These are phyloP conservation scores for Corydoras maculifer DNA, from an alignment of 2,113 vertebrate genomes.

Conservation along the genomic window DNA sequence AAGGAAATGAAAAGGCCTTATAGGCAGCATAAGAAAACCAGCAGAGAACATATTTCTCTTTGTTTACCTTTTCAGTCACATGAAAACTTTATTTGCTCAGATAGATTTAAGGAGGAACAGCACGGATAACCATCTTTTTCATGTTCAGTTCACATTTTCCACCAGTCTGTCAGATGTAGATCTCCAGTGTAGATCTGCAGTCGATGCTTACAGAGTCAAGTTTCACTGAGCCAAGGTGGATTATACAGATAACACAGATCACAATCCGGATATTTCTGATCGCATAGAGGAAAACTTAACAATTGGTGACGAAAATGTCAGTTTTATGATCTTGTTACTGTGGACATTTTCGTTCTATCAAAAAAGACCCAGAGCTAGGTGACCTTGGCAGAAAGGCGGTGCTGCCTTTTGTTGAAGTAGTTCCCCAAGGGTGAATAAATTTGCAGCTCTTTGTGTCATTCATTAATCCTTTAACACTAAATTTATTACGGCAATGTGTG, in stretches of 20 bases:
- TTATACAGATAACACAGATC: slow-evolving; percentile 61
- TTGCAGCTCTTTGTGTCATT: background rate
- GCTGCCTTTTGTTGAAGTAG: background rate
- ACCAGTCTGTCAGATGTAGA: slow-evolving; percentile 38
- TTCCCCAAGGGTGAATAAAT: no score
- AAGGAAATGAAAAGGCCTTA: background rate
- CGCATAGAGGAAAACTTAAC: slow-evolving; percentile 11
- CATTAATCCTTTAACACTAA: background rate
- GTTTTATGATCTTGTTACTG: background rate
- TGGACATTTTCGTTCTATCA: background rate
- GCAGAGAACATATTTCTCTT: background rate
- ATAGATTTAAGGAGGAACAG: slow-evolving; percentile 8
- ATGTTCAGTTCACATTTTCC: slow-evolving; percentile 29
- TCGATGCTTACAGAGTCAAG: slow-evolving; percentile 62
- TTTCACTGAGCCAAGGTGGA: slow-evolving; percentile 65
- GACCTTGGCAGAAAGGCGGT: background rate
- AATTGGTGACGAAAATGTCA: slow-evolving; percentile 21
- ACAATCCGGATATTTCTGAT: slow-evolving; percentile 34
- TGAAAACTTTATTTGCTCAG: background rate
- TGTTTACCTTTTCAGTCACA: background rate
- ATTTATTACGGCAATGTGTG: no score
- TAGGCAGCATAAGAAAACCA: no score
- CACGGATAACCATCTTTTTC: slow-evolving; percentile 23
- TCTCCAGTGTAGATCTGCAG: slow-evolving; percentile 37
- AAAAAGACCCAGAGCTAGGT: background rate